These are phyloP conservation scores for Chalcis sispes DNA, from an alignment of 2,888 invertebrate genomes.

Conservation along the genomic window DNA sequence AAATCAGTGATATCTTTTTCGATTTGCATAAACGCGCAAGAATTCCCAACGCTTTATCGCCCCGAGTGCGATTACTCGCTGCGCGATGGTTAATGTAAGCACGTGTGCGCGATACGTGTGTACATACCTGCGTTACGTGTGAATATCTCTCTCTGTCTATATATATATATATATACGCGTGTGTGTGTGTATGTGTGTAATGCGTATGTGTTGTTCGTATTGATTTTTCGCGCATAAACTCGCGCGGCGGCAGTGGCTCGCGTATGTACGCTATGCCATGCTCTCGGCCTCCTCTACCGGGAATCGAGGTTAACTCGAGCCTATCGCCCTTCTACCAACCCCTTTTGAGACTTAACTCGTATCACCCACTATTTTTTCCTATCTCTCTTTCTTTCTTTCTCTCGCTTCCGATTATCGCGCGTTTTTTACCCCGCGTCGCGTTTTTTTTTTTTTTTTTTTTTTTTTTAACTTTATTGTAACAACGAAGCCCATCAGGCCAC, in stretches of 20 bases:
- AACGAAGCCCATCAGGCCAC: no score
- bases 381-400: neutral
- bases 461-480: no score
- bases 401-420: neutral
- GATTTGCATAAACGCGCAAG: neutral
- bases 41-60: neutral
- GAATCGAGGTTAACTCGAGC: constrained; percentile 70
- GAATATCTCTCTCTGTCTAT: no score
- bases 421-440: neutral
- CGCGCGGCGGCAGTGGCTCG: constrained; percentile 15
- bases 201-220: constrained; percentile 64
- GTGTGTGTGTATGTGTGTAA: neutral
- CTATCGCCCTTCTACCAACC: constrained; percentile 50
- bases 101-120: neutral
- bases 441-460: neutral
- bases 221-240: constrained; percentile 72
- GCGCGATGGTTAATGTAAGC: neutral
- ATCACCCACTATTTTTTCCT: neutral
- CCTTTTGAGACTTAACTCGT: constrained; percentile 10
- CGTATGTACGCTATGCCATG: constrained; percentile 56
- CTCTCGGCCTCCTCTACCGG: constrained; percentile 56
- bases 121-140: neutral
- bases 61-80: neutral
- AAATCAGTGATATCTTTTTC: no score
- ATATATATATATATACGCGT: neutral